These are phyloP conservation scores for Agrenia bidenticulata DNA, from an alignment of 2,888 invertebrate genomes.

Conservation along the genomic window DNA sequence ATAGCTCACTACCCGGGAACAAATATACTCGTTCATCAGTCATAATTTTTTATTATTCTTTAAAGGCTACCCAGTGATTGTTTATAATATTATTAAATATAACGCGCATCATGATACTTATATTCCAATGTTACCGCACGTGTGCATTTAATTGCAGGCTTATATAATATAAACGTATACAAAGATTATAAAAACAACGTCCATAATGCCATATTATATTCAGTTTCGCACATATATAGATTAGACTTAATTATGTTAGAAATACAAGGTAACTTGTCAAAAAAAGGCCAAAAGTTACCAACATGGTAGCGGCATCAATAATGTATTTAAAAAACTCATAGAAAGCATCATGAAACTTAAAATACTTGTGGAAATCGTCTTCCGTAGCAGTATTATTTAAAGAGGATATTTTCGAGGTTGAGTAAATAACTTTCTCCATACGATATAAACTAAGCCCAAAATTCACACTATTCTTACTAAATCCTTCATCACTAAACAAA, in stretches of 20 bases:
- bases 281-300: conserved; percentile 43
- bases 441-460: conserved; percentile 45
- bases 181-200: conserved; percentile 10
- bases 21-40: too few relatives aligned
- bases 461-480: conserved; percentile 22
- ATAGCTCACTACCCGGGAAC: too few relatives aligned
- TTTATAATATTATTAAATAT: too few relatives aligned
- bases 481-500: conserved; percentile 32
- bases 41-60: too few relatives aligned
- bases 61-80: too few relatives aligned
- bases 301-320: conserved; percentile 29
- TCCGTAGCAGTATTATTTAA: conserved; percentile 20
- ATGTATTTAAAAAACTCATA: conserved; percentile 38
- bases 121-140: too few relatives aligned
- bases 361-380: conserved; percentile 35
- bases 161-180: too few relatives aligned
- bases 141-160: too few relatives aligned
- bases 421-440: conserved; percentile 26
- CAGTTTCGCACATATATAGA: background rate
- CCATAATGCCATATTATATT: too few relatives aligned
- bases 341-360: conserved; percentile 44
- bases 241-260: conserved; percentile 30
- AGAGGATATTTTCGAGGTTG: conserved; percentile 11
- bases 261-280: conserved; percentile 48
- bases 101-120: too few relatives aligned